Percentiles rank a stretch among this genome's conserved stretches.
phyloP scores from a whole-genome alignment of 2,888 invertebrate genomes.

The Oscheius sp. region DNA sequence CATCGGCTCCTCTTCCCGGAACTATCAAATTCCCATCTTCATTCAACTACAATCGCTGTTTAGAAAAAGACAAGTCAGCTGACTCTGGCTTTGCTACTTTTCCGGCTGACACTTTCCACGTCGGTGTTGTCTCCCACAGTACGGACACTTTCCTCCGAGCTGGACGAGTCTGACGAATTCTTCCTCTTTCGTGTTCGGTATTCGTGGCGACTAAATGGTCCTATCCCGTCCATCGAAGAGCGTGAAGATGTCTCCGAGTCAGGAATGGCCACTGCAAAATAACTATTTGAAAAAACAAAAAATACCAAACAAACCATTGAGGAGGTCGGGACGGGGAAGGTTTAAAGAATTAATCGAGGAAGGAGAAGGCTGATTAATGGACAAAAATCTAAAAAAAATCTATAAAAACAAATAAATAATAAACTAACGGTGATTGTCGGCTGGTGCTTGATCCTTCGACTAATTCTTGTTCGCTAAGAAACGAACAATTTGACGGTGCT shows the following conservation, averaged over 20 bases:
- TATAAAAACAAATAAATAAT: background rate
- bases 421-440: constrained; percentile 50
- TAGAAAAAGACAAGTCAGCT: background rate
- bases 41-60: constrained; percentile 35
- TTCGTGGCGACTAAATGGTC: constrained; percentile 9
- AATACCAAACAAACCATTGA: constrained; percentile 14
- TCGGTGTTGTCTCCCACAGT: constrained; percentile 36
- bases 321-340: constrained; percentile 46
- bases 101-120: constrained; percentile 25
- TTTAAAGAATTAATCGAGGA: constrained; percentile 29
- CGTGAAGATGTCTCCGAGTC: constrained; percentile 57
- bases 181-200: constrained; percentile 30
- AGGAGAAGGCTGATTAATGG: constrained; percentile 46
- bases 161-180: constrained; percentile 44
- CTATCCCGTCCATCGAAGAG: constrained; percentile 52
- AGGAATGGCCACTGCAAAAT: constrained; percentile 39
- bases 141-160: constrained; percentile 36
- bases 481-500: constrained; percentile 48
- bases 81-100: constrained; percentile 36
- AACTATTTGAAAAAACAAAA: constrained; percentile 10
- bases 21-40: constrained; percentile 41
- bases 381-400: background rate
- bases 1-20: constrained; percentile 40
- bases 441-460: constrained; percentile 23
- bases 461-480: constrained; percentile 50